Conservation (phyloP, 2,888 invertebrate genomes). For the Micoletzkya japonica region DNA sequence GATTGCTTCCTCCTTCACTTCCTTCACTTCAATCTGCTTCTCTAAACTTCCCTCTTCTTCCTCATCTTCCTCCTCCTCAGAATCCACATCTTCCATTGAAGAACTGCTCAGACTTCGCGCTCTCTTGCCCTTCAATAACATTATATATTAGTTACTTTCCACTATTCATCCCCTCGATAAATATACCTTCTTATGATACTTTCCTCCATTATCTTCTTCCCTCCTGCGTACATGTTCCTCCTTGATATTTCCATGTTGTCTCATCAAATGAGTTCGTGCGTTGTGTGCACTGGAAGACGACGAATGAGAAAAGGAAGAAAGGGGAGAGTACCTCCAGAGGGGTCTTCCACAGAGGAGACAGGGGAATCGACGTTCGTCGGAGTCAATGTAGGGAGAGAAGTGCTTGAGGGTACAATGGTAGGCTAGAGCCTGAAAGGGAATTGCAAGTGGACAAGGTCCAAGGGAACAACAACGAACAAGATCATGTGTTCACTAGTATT, state of each 20-base stretch:
- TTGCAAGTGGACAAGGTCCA: too few relatives aligned
- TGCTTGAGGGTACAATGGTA: slow-evolving; percentile 21
- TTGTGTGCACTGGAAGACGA: slow-evolving; percentile 6
- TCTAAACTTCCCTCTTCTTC: neutral
- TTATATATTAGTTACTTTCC: too few relatives aligned
- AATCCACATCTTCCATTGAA: neutral
- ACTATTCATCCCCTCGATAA: too few relatives aligned
- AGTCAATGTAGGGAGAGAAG: neutral
- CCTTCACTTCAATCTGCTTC: neutral
- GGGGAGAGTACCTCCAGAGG: slow-evolving; percentile 7
- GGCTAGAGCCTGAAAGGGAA: slow-evolving; percentile 24
- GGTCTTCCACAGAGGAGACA: slow-evolving; percentile 17
- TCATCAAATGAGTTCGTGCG: neutral
- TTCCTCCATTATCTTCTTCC: neutral
- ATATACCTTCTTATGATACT: neutral
- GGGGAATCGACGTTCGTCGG: neutral
- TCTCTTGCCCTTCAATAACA: too few relatives aligned
- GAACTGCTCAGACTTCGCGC: too few relatives aligned
- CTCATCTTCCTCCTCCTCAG: slow-evolving; percentile 10
- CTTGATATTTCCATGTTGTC: slow-evolving; percentile 3
- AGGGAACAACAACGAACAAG: too few relatives aligned
- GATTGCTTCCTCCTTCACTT: neutral
- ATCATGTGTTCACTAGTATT: too few relatives aligned
- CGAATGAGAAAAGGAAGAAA: too few relatives aligned
- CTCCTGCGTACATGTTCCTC: slow-evolving; percentile 8